Evolutionary conservation across 2,113 vertebrate genomes (phyloP), one percentile per base, ranked within the genome.

Genomic region (Gorsachius goisagi): DNA sequence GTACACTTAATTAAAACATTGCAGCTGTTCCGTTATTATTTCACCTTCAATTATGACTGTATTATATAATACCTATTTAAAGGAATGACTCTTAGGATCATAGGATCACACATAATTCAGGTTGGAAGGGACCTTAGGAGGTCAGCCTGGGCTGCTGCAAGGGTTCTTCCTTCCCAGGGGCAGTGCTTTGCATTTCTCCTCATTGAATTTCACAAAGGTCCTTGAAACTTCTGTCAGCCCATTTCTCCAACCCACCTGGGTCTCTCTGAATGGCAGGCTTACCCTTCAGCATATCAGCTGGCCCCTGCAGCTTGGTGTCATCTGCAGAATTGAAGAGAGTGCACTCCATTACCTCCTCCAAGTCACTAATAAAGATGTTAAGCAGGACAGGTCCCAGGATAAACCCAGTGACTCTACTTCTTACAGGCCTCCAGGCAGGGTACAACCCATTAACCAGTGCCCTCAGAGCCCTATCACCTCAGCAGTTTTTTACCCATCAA

Each of bases 41-140:
- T 96, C 85, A 89, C 75, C 76, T 82, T 92, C 78, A 91, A 15
- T 28, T 91, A 64, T 53, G 52, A 71, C n/a, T 94, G 39, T 71
- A 56, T 92, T 92, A 30, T 64, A 22, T 68, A 73, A 88, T 66
- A 32, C 27, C 22, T 73, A 66, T 85, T 92, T 90, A 35, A 45
- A 88, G 23, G 73, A 90, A 58, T 75, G 71, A 22, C 32, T 91
- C 21, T 53, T 72, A n/a, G 26, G 56, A 50, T 85, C 32, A 39
- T 33, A 59, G 37, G 49, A 22, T 82, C 37, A 63, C 8, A 44
- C n/a, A 27, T 85, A 75, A 71, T 75, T 92, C 62, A 72, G 22
- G 9, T 18, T 67, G 66, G 47, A 88, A 63, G 17, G 30, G 26
- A 59, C 11, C 32, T 82, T 45, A 49, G 39, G 37, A 74, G 17